Evolutionary conservation across 1,140 invertebrate species (phyloP), one percentile per base, ranked within the genome.

Genomic region (Diploscapter pachys): DNA sequence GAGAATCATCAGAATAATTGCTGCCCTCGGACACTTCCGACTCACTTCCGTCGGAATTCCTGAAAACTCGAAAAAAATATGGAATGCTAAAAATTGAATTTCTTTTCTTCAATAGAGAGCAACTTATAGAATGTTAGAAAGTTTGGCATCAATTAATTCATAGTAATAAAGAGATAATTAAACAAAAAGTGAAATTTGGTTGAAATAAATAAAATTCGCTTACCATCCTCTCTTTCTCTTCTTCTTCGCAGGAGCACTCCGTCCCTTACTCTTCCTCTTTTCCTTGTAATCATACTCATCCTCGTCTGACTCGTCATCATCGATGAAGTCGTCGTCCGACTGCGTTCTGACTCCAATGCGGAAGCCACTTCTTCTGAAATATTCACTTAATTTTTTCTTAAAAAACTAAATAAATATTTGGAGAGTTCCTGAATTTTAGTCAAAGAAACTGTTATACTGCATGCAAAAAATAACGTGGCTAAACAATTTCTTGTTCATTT

Each of bases 121-220:
- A 50, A 53, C 48, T 67, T 72, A 49, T 50, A 64, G 51, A 5
- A 64, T 31, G 0, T 6, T n/a, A 48, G 9, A 8, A n/a, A 11
- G 8, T 67, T 71, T 71, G 63, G 31, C 56, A 31, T 53, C 64
- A n/a, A 49, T 68, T 50, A 63, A 61, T n/a, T 49, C 57, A 61
- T 11, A 71, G 6, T 48, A 71, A 50, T 6, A 64, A 8, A 31
- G 8, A 5, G 0, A 9, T 50, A 64, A 5, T 64, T 64, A 31
- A 31, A 31, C 31, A 31, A 31, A 31, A 31, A 31, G 31, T 31
- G 31, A 31, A 31, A 31, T 31, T 31, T 31, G 31, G 1, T 31
- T 31, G 31, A 31, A 31, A 31, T 31, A 31, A 31, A 31, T 31
- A 31, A 31, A 31, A 31, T 31, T 31, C 31, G 31, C 31, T 31